phyloP scores from a whole-genome alignment of 2,888 invertebrate genomes.

The Phyllotreta cruciferae region DNA sequence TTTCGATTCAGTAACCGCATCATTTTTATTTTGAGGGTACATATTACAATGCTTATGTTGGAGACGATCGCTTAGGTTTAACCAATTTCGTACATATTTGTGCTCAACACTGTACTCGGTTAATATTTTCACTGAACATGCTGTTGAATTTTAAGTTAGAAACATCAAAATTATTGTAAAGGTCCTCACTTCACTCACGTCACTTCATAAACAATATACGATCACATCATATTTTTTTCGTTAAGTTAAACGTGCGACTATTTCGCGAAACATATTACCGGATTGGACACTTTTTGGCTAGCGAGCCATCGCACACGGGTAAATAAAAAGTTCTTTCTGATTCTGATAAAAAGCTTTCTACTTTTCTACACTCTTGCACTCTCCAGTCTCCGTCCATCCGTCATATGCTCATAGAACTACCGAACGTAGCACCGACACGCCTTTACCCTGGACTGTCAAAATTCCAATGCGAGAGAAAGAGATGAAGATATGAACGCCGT shows the following conservation, averaged over 20 bases:
- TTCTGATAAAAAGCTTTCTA: conserved; percentile 55
- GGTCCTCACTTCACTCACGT: conserved; percentile 37
- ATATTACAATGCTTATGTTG: conserved; percentile 45
- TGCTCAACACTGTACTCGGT: conserved; percentile 48
- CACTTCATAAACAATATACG: conserved; percentile 34
- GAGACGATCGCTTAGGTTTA: conserved; percentile 54
- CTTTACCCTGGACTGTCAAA: conserved; percentile 20
- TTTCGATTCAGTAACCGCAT: conserved; percentile 46
- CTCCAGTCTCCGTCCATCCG: conserved; percentile 44
- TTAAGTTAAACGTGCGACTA: not conserved
- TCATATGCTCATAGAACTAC: conserved; percentile 40
- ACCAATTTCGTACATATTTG: conserved; percentile 60
- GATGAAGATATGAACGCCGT: not conserved
- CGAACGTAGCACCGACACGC: conserved; percentile 34
- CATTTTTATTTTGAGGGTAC: conserved; percentile 53
- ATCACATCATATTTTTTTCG: conserved; percentile 22
- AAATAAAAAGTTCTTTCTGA: conserved; percentile 49
- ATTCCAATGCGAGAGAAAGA: conserved; percentile 4
- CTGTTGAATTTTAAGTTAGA: conserved; percentile 42
- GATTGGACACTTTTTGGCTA: conserved; percentile 38
- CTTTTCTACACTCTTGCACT: too few species aligned
- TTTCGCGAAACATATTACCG: not conserved
- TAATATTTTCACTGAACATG: conserved; percentile 50
- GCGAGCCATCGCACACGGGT: conserved; percentile 47
- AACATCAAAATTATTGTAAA: conserved; percentile 24